phyloP scores from a whole-genome alignment of 2,888 invertebrate species.

The Ectobius pallidus region DNA sequence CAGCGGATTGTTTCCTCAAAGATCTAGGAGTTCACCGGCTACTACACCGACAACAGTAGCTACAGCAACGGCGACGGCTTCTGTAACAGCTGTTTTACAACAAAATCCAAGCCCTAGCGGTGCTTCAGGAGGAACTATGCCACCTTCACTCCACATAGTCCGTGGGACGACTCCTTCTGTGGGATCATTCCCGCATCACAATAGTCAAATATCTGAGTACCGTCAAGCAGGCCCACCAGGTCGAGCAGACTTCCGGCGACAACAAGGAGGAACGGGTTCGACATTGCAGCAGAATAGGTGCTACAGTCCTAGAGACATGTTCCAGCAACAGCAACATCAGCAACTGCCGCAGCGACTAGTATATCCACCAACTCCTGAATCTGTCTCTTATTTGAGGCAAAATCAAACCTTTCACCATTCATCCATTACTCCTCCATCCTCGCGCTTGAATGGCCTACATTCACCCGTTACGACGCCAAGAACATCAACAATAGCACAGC shows the following conservation, averaged over 20 bases:
- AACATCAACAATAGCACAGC: constrained; percentile 28
- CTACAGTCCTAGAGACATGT: constrained; percentile 28
- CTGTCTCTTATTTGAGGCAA: constrained; percentile 25
- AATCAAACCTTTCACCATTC: constrained; percentile 16
- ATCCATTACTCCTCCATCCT: constrained; percentile 6
- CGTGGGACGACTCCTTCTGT: constrained; percentile 12
- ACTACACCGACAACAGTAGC: constrained; percentile 55
- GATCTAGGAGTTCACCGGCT: constrained; percentile 71
- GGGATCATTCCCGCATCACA: constrained; percentile 22
- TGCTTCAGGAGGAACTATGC: constrained; percentile 17
- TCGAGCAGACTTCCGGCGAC: constrained; percentile 36
- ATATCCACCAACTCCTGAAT: not conserved
- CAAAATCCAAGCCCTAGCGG: constrained; percentile 4
- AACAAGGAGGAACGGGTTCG: not conserved
- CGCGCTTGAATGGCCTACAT: constrained; percentile 41
- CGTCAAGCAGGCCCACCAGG: constrained; percentile 18
- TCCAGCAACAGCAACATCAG: constrained; percentile 21
- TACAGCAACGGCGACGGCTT: constrained; percentile 61
- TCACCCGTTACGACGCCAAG: constrained; percentile 40
- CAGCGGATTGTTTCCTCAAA: constrained; percentile 45
- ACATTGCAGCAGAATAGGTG: constrained; percentile 16
- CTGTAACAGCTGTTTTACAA: constrained; percentile 35
- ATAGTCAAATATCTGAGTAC: constrained; percentile 23
- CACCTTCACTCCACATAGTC: constrained; percentile 31
- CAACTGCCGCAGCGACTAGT: constrained; percentile 9